phyloP scores from a whole-genome alignment of 2,888 invertebrate genomes.

The Agonopterix alstromeriana region DNA sequence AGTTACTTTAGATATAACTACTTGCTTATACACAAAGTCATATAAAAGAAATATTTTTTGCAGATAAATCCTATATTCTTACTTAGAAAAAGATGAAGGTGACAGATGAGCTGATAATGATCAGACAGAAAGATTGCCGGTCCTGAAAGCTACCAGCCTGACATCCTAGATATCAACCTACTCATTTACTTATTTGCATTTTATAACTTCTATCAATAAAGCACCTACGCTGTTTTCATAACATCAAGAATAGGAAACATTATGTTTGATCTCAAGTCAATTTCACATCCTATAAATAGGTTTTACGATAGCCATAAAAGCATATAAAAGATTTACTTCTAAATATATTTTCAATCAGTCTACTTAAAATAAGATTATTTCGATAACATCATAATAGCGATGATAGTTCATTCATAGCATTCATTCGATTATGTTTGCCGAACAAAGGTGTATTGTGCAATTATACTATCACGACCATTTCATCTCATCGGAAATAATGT shows the following conservation, averaged over 20 bases:
- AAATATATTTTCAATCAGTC: constrained; percentile 39
- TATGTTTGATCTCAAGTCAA: constrained; percentile 16
- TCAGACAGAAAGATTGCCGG: too few species aligned
- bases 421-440: constrained; percentile 42
- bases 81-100: too few species aligned
- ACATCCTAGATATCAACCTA: neutral
- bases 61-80: too few species aligned
- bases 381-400: constrained; percentile 44
- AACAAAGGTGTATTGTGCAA: constrained; percentile 69
- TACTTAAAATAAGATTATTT: constrained; percentile 25
- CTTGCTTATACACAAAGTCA: too few species aligned
- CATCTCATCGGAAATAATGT: constrained; percentile 47
- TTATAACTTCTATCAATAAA: constrained; percentile 7
- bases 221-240: constrained; percentile 12
- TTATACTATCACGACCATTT: constrained; percentile 61
- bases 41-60: too few species aligned
- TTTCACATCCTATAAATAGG: constrained; percentile 36
- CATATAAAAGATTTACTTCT: constrained; percentile 15
- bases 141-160: neutral
- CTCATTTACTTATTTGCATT: constrained; percentile 2
- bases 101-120: too few species aligned
- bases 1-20: too few species aligned
- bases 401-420: constrained; percentile 55
- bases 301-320: constrained; percentile 35
- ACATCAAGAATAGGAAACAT: constrained; percentile 10